Evolutionary conservation across 2,888 invertebrate species (phyloP).

Genomic region (Lingula anatina): DNA sequence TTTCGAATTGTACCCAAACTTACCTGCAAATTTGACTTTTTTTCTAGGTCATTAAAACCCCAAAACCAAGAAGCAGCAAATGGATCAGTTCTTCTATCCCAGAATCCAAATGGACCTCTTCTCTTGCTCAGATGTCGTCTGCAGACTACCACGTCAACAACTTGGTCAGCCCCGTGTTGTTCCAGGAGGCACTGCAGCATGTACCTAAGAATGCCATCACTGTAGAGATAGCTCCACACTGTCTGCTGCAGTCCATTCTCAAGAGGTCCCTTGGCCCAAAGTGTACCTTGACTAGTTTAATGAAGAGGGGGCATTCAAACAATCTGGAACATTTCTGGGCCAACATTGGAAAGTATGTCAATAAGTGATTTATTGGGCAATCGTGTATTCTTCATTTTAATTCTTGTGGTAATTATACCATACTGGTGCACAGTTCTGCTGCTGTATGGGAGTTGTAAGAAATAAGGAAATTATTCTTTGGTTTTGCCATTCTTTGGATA

Average conservation of each 20-base stretch:
- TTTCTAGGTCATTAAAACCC: slow-evolving; percentile 68
- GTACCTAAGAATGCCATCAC: slow-evolving; percentile 84
- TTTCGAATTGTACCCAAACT: too few species aligned
- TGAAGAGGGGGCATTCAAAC: slow-evolving; percentile 74
- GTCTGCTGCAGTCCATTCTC: slow-evolving; percentile 87
- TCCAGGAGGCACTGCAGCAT: slow-evolving; percentile 79
- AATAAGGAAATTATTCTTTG: too few species aligned
- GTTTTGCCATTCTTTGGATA: too few species aligned
- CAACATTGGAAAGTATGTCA: slow-evolving; percentile 79
- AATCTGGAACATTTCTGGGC: slow-evolving; percentile 70
- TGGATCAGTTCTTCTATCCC: slow-evolving; percentile 96
- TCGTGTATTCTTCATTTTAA: too few species aligned
- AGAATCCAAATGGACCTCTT: slow-evolving; percentile 72
- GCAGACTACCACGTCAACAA: slow-evolving; percentile 96
- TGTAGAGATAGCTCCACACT: slow-evolving; percentile 91
- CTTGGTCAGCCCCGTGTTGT: slow-evolving; percentile 85
- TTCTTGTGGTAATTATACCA: too few species aligned
- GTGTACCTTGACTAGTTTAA: slow-evolving; percentile 75
- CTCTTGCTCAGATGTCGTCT: slow-evolving; percentile 75
- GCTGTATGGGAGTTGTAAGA: too few species aligned
- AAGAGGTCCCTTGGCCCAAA: slow-evolving; percentile 74
- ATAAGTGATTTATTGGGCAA: too few species aligned
- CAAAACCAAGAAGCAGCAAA: slow-evolving; percentile 71
- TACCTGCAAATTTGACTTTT: neutral
- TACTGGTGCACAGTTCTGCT: too few species aligned